Evolutionary conservation across 2,797 vertebrate species (phyloP).

Genomic region (Lepilemur septentrionalis): DNA sequence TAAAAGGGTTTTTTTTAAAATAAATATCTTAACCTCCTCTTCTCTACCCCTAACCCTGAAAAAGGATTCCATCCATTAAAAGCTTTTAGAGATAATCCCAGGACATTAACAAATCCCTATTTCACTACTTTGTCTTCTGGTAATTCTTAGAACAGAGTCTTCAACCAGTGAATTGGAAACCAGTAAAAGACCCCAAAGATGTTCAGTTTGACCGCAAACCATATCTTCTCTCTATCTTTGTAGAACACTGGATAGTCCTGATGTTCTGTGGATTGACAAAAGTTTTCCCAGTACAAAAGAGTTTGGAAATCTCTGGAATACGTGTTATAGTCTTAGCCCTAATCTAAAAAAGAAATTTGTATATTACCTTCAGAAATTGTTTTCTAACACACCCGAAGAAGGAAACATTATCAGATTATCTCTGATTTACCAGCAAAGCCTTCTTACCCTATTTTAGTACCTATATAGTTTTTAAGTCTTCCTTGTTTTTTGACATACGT

Average conservation of each 20-base stretch:
- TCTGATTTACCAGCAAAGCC: background rate
- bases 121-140: background rate
- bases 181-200: background rate
- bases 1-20: conserved; percentile 58
- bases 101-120: background rate
- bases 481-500: background rate
- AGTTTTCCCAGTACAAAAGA: background rate
- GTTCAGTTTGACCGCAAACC: background rate
- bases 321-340: background rate
- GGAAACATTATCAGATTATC: background rate
- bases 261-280: background rate
- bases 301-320: background rate
- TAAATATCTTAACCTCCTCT: background rate
- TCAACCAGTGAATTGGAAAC: background rate
- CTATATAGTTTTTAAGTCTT: background rate
- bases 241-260: background rate
- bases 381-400: conserved; percentile 1
- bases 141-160: background rate
- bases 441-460: background rate
- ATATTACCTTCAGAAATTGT: background rate
- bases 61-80: background rate
- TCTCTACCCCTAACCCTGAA: background rate
- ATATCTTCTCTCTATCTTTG: background rate
- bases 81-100: background rate
- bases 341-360: conserved; percentile 5